Conservation (phyloP, 2,113 vertebrate genomes). For the Tiliqua scincoides region DNA sequence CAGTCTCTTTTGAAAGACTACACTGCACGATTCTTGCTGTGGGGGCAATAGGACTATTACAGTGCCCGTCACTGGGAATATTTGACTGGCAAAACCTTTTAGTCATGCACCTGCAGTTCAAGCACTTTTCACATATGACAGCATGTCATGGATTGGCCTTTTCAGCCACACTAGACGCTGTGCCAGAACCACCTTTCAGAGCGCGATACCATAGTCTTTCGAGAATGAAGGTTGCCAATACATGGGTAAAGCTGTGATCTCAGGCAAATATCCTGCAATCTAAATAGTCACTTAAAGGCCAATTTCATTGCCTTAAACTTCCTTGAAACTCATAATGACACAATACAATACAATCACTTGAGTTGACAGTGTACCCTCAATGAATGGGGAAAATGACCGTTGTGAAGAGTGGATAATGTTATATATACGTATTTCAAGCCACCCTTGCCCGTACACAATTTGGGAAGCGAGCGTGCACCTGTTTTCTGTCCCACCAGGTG, state of each 20-base stretch:
- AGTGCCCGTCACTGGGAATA: not conserved
- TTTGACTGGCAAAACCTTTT: not conserved
- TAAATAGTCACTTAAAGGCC: conserved; percentile 3
- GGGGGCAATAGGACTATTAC: not conserved
- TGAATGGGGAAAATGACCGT: not conserved
- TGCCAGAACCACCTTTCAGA: too few species aligned
- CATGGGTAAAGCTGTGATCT: conserved; percentile 3
- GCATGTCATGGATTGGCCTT: too few species aligned
- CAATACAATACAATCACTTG: not conserved
- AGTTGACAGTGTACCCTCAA: not conserved
- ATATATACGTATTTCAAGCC: not conserved
- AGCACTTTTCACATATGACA: not conserved
- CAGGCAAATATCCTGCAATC: conserved; percentile 1
- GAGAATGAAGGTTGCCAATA: too few species aligned
- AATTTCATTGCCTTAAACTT: not conserved
- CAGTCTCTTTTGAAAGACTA: not conserved
- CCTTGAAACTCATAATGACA: not conserved
- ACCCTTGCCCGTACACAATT: too few species aligned
- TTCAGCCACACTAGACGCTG: too few species aligned
- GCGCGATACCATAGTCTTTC: too few species aligned
- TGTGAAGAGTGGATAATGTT: not conserved
- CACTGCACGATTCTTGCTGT: not conserved
- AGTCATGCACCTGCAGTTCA: not conserved
- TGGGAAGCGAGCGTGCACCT: too few species aligned
- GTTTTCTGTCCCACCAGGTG: too few species aligned